Evolutionary conservation across 2,888 invertebrate genomes (phyloP).

Genomic region (Craniophora ligustri): DNA sequence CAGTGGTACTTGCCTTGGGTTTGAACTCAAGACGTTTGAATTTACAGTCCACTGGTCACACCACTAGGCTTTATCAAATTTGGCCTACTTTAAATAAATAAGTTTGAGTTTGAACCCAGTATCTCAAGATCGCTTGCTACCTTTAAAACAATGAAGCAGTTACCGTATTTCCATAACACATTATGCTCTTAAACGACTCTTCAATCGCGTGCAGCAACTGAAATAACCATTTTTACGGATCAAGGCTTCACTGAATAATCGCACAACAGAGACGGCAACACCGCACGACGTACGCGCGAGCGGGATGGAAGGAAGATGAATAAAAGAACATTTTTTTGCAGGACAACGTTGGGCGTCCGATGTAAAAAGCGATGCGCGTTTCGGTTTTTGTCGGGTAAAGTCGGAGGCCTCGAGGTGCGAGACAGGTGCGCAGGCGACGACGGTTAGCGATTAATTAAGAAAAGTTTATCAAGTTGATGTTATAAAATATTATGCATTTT

Average conservation of each 20-base stretch:
- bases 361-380: slow-evolving; percentile 45
- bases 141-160: too few species aligned
- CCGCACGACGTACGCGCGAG: slow-evolving; percentile 1
- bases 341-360: slow-evolving; percentile 34
- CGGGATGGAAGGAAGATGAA: slow-evolving; percentile 21
- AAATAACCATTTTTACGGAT: slow-evolving; percentile 49
- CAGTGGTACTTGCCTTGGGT: too few species aligned
- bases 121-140: too few species aligned
- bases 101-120: too few species aligned
- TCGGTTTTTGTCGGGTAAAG: slow-evolving; percentile 50
- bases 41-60: too few species aligned
- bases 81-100: too few species aligned
- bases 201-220: slow-evolving; percentile 38
- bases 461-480: slow-evolving; percentile 13
- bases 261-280: slow-evolving; percentile 10
- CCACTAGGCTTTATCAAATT: too few species aligned
- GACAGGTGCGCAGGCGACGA: slow-evolving; percentile 41
- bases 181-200: slow-evolving; percentile 10
- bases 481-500: too few species aligned
- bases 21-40: too few species aligned
- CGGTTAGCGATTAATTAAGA: slow-evolving; percentile 36
- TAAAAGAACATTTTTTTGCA: slow-evolving; percentile 39
- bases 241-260: slow-evolving; percentile 32
- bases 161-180: slow-evolving; percentile 19
- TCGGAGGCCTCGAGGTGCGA: slow-evolving; percentile 47